These are phyloP conservation scores for Machimus atricapillus DNA, from an alignment of 2,888 invertebrate species.

Conservation along the genomic window DNA sequence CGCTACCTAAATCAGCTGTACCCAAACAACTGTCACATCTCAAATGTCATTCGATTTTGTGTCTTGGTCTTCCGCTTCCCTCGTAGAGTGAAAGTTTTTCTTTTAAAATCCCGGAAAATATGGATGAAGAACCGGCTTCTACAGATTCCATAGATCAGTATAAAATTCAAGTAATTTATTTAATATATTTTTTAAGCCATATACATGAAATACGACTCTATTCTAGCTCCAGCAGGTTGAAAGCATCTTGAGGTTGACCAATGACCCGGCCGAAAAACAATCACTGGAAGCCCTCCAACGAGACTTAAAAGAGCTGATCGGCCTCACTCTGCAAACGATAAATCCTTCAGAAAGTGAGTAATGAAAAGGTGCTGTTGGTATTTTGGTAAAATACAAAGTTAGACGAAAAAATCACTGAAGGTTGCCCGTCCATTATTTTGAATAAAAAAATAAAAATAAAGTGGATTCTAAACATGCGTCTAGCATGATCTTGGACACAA, in stretches of 20 bases:
- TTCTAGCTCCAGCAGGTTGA: slow-evolving; percentile 70
- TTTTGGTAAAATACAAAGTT: background rate
- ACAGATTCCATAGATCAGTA: slow-evolving; percentile 2
- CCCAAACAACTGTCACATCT: background rate
- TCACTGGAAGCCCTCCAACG: slow-evolving; percentile 69
- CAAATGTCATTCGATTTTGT: background rate
- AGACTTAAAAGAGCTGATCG: slow-evolving; percentile 73
- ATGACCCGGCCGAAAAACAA: slow-evolving; percentile 64
- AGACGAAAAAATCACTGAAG: background rate
- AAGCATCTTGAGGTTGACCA: slow-evolving; percentile 65
- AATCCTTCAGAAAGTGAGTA: background rate
- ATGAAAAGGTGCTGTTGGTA: background rate
- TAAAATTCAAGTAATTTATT: background rate
- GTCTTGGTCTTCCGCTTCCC: background rate
- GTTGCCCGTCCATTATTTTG: background rate
- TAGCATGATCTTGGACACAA: too few species aligned
- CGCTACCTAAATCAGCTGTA: background rate
- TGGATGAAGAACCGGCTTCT: background rate
- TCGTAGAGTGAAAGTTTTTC: background rate
- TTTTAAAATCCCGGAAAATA: background rate
- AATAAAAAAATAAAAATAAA: too few species aligned
- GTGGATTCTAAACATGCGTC: too few species aligned
- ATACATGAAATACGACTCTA: background rate
- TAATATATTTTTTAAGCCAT: background rate
- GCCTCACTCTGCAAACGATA: slow-evolving; percentile 70